Evolutionary conservation across 2,888 invertebrate species (phyloP).

Genomic region (Monochamus alternatus): DNA sequence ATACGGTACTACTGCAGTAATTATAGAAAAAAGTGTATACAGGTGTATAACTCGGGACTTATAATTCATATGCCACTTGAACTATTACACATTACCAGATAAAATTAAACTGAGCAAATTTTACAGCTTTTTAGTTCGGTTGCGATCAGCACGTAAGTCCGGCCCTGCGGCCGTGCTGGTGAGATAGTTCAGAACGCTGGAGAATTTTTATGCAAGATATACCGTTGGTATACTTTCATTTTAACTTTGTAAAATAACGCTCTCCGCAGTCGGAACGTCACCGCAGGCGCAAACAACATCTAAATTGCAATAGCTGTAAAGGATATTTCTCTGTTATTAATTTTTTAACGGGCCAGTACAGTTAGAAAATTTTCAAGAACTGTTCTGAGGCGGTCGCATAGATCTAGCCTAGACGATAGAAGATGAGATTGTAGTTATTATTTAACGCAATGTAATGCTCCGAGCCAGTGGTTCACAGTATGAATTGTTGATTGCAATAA

Average conservation of each 20-base stretch:
- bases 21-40: too few relatives aligned
- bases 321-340: conserved; percentile 25
- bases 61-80: too few relatives aligned
- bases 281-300: conserved; percentile 25
- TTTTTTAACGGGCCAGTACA: conserved; percentile 21
- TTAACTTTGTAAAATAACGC: conserved; percentile 32
- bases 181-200: conserved; percentile 30
- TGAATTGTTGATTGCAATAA: too few relatives aligned
- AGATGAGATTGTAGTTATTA: not conserved
- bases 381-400: not conserved
- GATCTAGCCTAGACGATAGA: not conserved
- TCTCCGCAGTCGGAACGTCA: conserved; percentile 14
- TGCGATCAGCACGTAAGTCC: not conserved
- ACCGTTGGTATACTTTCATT: conserved; percentile 36
- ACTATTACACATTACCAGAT: too few relatives aligned
- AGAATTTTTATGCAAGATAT: conserved; percentile 36
- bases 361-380: conserved; percentile 16
- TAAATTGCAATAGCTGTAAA: conserved; percentile 38
- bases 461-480: too few relatives aligned
- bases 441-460: too few relatives aligned
- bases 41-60: too few relatives aligned
- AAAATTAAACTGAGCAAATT: too few relatives aligned
- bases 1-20: too few relatives aligned
- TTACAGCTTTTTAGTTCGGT: not conserved
- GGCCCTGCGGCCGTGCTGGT: not conserved